Percentiles rank a stretch among this genome's conserved stretches.
Conservation (phyloP, 2,113 vertebrate species). For the Chinchilla lanigera region DNA sequence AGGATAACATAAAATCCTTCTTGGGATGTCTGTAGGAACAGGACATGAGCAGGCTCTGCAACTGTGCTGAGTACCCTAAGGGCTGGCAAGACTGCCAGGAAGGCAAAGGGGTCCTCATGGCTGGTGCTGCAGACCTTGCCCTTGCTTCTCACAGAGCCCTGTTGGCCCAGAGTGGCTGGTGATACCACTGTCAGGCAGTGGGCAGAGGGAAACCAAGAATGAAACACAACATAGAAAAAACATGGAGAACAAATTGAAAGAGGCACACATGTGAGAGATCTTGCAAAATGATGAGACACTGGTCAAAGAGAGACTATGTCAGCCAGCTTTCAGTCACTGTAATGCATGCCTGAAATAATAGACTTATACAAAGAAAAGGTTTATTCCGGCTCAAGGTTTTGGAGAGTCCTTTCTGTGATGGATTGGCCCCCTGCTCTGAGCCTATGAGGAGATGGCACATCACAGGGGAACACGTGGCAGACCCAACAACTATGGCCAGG, state of each 20-base stretch:
- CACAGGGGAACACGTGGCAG: neutral
- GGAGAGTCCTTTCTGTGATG: neutral
- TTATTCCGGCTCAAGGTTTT: neutral
- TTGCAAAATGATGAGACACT: no score
- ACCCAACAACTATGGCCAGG: no score
- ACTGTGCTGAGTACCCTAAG: no score
- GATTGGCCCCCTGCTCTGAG: neutral
- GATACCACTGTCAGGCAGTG: no score
- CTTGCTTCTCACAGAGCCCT: fast-evolving
- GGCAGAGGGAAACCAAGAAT: neutral
- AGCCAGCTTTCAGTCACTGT: neutral
- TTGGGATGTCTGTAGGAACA: neutral
- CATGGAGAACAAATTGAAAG: neutral
- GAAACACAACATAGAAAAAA: neutral
- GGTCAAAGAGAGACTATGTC: no score
- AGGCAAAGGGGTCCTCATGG: neutral
- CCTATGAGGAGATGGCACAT: no score
- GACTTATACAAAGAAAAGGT: neutral
- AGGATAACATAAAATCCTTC: neutral
- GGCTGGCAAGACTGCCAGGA: fast-evolving
- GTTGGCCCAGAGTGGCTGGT: no score
- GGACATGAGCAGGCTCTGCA: neutral
- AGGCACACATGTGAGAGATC: fast-evolving
- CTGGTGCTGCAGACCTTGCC: fast-evolving
- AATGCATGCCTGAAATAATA: no score